Evolutionary conservation across 2,888 invertebrate species (phyloP).

Genomic region (Cryptocephalus moraei): DNA sequence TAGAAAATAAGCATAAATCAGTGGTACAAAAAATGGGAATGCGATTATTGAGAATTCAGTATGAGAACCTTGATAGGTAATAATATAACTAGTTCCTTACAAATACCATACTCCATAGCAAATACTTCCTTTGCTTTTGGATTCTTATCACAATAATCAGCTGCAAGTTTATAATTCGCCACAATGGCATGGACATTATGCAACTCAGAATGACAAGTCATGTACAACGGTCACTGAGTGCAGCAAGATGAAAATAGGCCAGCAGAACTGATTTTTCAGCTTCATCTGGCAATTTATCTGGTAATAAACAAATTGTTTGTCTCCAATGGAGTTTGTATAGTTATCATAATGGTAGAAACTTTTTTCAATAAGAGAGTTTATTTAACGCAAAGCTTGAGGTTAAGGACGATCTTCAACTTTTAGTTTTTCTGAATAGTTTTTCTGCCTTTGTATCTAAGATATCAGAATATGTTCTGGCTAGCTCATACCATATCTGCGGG

Average conservation of each 20-base stretch:
- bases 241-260: constrained; percentile 69
- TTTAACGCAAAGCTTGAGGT: constrained; percentile 62
- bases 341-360: constrained; percentile 64
- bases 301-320: constrained; percentile 42
- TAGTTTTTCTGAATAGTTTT: constrained; percentile 45
- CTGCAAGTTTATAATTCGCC: constrained; percentile 58
- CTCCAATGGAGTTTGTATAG: constrained; percentile 64
- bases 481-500: constrained; percentile 74
- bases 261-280: constrained; percentile 58
- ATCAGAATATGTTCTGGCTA: constrained; percentile 70
- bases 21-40: too few species aligned
- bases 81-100: constrained; percentile 72
- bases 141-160: constrained; percentile 64
- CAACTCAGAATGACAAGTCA: constrained; percentile 61
- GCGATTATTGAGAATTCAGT: constrained; percentile 33
- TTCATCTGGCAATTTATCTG: constrained; percentile 49
- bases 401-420: constrained; percentile 53
- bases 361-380: constrained; percentile 63
- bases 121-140: constrained; percentile 54
- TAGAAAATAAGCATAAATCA: too few species aligned
- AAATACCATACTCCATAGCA: constrained; percentile 64
- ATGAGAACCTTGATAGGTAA: constrained; percentile 64
- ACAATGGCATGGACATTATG: constrained; percentile 58
- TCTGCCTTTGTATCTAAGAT: constrained; percentile 81
- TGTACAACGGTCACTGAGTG: constrained; percentile 67